These are phyloP conservation scores for Holacanthus passer DNA, from an alignment of 2,113 vertebrate species.

Conservation along the genomic window DNA sequence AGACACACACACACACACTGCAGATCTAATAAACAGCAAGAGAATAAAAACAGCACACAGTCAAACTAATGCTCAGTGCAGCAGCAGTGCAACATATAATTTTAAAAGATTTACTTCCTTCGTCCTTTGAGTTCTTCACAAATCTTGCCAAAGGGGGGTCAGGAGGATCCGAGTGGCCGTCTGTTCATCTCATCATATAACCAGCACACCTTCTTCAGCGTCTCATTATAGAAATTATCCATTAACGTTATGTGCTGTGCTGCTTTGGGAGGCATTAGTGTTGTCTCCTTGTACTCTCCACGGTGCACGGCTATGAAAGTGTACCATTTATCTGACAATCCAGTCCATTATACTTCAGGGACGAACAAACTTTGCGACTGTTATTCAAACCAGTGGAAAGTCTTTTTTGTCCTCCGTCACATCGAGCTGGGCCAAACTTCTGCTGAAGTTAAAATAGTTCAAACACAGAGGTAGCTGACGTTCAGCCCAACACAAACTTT, in stretches of 20 bases:
- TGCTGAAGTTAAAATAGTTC: background rate
- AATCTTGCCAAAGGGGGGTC: background rate
- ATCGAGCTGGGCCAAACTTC: background rate
- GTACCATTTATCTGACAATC: constrained; percentile 15
- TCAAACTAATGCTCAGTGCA: background rate
- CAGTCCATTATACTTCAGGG: constrained; percentile 17
- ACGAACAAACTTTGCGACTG: constrained; percentile 2
- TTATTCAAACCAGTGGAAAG: background rate
- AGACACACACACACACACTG: background rate
- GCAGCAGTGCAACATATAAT: background rate
- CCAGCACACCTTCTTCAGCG: constrained; percentile 19
- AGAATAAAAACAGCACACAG: background rate
- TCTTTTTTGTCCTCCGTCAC: background rate
- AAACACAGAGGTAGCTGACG: too few relatives aligned
- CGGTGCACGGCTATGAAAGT: constrained; percentile 2
- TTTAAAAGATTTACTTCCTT: constrained; percentile 3
- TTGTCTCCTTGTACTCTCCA: background rate
- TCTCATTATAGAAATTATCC: constrained; percentile 45
- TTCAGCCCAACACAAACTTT: too few relatives aligned
- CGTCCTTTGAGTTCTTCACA: background rate
- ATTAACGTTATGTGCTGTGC: constrained; percentile 12
- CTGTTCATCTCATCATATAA: background rate
- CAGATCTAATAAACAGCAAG: background rate
- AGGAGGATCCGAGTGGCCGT: constrained; percentile 22
- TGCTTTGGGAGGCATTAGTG: constrained; percentile 8